phyloP scores from a whole-genome alignment of 2,888 invertebrate species.

The Congeria kusceri region DNA sequence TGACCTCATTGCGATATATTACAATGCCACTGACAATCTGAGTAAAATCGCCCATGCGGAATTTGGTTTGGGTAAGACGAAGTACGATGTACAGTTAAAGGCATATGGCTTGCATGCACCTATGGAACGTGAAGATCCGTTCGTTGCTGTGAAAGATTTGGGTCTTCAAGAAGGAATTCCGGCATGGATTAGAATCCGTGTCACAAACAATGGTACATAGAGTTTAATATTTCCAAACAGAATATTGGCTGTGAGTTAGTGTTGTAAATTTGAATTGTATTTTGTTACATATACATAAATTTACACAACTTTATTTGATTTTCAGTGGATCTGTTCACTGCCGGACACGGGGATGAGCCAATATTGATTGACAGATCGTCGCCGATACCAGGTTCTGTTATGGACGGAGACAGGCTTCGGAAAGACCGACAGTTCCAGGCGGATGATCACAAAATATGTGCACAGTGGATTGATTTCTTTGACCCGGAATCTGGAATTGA shows the following conservation, averaged over 20 bases:
- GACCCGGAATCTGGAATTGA: constrained; percentile 76
- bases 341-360: constrained; percentile 72
- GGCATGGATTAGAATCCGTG: constrained; percentile 74
- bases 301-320: constrained; percentile 4
- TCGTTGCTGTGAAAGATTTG: constrained; percentile 69
- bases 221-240: too few relatives aligned
- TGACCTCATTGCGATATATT: constrained; percentile 71
- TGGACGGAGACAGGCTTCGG: constrained; percentile 68
- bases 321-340: constrained; percentile 71
- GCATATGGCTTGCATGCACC: constrained; percentile 66
- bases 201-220: constrained; percentile 70
- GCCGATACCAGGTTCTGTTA: constrained; percentile 69
- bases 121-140: constrained; percentile 61
- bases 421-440: constrained; percentile 64
- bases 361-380: constrained; percentile 74
- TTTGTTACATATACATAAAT: not conserved
- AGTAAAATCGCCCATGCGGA: constrained; percentile 70
- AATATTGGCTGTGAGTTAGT: too few relatives aligned
- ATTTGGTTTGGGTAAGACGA: constrained; percentile 73
- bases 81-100: constrained; percentile 69
- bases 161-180: constrained; percentile 71
- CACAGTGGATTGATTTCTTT: constrained; percentile 73
- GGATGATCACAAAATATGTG: constrained; percentile 64
- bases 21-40: constrained; percentile 63
- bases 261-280: not conserved